A percentile compares a stretch with the other conserved stretches of the same genome.
These are phyloP conservation scores for Biston betularia DNA, from an alignment of 2,888 invertebrate species.

Conservation along the genomic window DNA sequence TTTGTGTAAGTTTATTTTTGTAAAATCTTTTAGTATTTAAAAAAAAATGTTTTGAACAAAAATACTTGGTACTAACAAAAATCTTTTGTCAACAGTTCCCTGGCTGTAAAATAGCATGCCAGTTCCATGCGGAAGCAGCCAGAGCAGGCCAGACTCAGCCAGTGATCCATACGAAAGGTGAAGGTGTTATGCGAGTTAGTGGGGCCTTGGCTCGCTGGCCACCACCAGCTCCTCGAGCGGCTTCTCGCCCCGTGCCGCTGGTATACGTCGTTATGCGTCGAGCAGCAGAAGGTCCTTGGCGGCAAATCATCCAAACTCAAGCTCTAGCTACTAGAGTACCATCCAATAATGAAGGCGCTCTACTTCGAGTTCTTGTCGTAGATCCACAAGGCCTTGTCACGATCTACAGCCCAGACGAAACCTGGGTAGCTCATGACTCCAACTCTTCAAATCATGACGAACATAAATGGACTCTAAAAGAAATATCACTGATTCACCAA, in stretches of 20 bases:
- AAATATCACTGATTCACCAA: constrained; percentile 90
- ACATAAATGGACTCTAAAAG: constrained; percentile 88
- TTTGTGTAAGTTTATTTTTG: constrained; percentile 87
- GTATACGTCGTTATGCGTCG: constrained; percentile 91
- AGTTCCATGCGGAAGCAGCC: constrained; percentile 88
- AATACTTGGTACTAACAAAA: neutral
- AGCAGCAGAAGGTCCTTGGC: constrained; percentile 87
- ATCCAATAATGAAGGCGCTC: constrained; percentile 87
- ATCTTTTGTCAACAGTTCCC: constrained; percentile 86
- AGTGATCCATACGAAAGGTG: constrained; percentile 89
- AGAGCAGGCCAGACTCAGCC: constrained; percentile 88
- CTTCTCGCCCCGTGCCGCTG: constrained; percentile 86
- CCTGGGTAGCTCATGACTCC: constrained; percentile 84
- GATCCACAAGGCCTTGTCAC: constrained; percentile 90
- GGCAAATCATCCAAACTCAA: constrained; percentile 89
- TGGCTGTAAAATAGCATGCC: constrained; percentile 90
- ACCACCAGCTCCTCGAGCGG: constrained; percentile 85
- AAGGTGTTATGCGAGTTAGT: constrained; percentile 88
- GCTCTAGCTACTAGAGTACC: constrained; percentile 88
- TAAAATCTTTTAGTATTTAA: neutral
- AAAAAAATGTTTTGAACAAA: no score
- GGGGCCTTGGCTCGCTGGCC: constrained; percentile 89
- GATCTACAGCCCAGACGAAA: constrained; percentile 89
- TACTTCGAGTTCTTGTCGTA: constrained; percentile 89
- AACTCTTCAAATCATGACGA: constrained; percentile 81